Percentiles rank a stretch among this genome's conserved stretches.
Evolutionary conservation across 2,113 vertebrate genomes (phyloP).

Genomic region (Neomonachus schauinslandi): DNA sequence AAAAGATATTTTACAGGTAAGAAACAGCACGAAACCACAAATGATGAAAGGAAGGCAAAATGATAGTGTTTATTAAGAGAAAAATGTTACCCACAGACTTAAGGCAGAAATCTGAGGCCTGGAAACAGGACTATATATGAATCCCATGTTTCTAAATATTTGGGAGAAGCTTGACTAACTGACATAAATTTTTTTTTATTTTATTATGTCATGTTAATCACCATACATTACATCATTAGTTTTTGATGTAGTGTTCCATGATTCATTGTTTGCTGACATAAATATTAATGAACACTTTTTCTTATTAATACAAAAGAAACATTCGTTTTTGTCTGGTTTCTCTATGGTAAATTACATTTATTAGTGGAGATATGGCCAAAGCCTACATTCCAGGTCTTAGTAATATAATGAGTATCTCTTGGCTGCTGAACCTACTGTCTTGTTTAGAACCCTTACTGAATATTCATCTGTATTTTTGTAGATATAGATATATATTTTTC

Average conservation of each 20-base stretch:
- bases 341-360: neutral
- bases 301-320: neutral
- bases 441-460: neutral
- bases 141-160: neutral
- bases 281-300: neutral
- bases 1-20: neutral
- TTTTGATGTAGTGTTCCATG: no score
- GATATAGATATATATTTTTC: neutral
- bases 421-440: neutral
- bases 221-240: no score
- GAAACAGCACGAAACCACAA: neutral
- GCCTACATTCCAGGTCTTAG: neutral
- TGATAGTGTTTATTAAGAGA: neutral
- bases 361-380: neutral
- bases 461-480: neutral
- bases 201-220: no score
- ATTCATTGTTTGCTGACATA: neutral
- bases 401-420: neutral
- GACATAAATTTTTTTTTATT: neutral
- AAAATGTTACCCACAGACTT: neutral
- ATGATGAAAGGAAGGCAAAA: neutral
- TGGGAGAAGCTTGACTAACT: neutral
- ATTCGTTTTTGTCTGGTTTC: neutral
- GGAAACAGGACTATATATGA: neutral
- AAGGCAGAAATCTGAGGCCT: neutral